A percentile compares a stretch with the other conserved stretches of the same genome.
Conservation (phyloP, 2,113 vertebrate species). For the Daboia siamensis region DNA sequence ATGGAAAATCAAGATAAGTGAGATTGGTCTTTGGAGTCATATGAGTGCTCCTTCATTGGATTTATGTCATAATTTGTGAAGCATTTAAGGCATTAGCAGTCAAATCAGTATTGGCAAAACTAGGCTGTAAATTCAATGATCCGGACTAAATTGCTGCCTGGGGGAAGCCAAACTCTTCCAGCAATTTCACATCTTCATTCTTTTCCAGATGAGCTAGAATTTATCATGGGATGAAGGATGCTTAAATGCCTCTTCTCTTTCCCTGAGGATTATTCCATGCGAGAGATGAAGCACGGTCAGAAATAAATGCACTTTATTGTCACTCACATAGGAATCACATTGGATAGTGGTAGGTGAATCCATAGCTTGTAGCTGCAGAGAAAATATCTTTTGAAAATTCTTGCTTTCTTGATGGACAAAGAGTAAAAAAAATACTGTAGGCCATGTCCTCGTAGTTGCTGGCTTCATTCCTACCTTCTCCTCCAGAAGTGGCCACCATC, state of each 20-base stretch:
- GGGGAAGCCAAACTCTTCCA: constrained; percentile 49
- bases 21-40: constrained; percentile 37
- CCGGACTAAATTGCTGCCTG: constrained; percentile 48
- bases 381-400: not conserved
- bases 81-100: constrained; percentile 49
- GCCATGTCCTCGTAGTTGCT: too few species aligned
- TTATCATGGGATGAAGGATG: not conserved
- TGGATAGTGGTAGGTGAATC: not conserved
- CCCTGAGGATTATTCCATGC: not conserved
- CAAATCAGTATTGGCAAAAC: constrained; percentile 38
- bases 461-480: not conserved
- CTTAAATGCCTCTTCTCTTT: not conserved
- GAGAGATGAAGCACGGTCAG: not conserved
- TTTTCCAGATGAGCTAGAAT: constrained; percentile 24
- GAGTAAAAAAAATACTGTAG: not conserved
- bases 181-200: constrained; percentile 50
- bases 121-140: constrained; percentile 63
- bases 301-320: not conserved
- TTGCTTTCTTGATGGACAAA: not conserved
- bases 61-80: constrained; percentile 50
- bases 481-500: not conserved
- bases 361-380: not conserved
- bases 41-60: constrained; percentile 52
- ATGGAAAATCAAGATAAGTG: constrained; percentile 26
- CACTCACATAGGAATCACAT: not conserved